Conservation (phyloP, 2,888 invertebrate species). For the Tiliacea aurago region DNA sequence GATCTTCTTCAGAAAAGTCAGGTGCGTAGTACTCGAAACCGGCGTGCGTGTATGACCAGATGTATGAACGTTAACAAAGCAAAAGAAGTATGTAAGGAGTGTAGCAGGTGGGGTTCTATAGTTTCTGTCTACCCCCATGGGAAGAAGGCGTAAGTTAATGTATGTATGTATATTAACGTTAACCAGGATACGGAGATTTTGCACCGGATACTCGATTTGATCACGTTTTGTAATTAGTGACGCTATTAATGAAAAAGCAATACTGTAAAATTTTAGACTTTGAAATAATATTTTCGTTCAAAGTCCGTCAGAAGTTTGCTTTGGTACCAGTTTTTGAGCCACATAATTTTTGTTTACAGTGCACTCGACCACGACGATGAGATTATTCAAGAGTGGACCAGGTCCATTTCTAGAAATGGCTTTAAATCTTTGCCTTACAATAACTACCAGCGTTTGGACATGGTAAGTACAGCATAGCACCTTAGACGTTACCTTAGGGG, state of each 20-base stretch:
- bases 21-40: too few species aligned
- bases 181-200: neutral
- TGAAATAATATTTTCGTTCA: neutral
- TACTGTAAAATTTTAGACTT: neutral
- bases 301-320: neutral
- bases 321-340: neutral
- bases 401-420: constrained; percentile 67
- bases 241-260: neutral
- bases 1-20: too few species aligned
- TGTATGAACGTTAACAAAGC: too few species aligned
- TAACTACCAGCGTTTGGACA: constrained; percentile 79
- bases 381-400: constrained; percentile 67
- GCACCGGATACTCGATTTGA: neutral
- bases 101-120: too few species aligned
- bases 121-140: too few species aligned
- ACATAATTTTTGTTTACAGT: constrained; percentile 64
- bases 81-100: too few species aligned
- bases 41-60: too few species aligned
- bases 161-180: neutral
- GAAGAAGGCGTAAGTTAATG: too few species aligned
- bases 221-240: neutral
- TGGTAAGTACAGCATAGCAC: constrained; percentile 66
- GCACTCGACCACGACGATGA: constrained; percentile 78
- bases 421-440: constrained; percentile 80
- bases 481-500: neutral